phyloP scores from a whole-genome alignment of 2,888 invertebrate genomes.

The Osmoderma eremita region DNA sequence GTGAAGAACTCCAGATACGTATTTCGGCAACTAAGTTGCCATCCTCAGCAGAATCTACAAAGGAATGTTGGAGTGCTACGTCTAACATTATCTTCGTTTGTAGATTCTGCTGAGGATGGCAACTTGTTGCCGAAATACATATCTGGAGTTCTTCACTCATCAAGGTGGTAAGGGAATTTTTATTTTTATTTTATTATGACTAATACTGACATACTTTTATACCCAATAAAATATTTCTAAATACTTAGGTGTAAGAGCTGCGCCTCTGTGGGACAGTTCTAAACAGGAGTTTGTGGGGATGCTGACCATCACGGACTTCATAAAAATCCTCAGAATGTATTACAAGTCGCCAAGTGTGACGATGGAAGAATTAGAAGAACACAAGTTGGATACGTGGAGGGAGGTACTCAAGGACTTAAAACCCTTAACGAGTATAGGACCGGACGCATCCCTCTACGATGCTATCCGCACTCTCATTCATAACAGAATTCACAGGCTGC shows the following conservation, averaged over 20 bases:
- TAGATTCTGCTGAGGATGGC: too few relatives aligned
- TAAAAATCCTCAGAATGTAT: slow-evolving; percentile 97
- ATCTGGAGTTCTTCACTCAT: too few relatives aligned
- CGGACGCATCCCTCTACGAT: slow-evolving; percentile 92
- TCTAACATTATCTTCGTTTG: too few relatives aligned
- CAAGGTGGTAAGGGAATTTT: too few relatives aligned
- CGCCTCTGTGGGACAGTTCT: slow-evolving; percentile 96
- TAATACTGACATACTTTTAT: slow-evolving; percentile 44
- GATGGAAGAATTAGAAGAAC: slow-evolving; percentile 97
- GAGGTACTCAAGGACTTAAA: slow-evolving; percentile 87
- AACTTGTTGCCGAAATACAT: too few relatives aligned
- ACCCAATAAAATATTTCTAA: slow-evolving; percentile 25
- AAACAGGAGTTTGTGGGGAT: slow-evolving; percentile 96
- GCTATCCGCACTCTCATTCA: slow-evolving; percentile 93
- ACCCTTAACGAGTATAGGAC: slow-evolving; percentile 90
- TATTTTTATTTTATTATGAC: too few relatives aligned
- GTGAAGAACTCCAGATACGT: too few relatives aligned
- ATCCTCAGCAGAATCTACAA: too few relatives aligned
- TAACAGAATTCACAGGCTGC: slow-evolving; percentile 95
- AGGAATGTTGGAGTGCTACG: too few relatives aligned
- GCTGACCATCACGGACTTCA: slow-evolving; percentile 99
- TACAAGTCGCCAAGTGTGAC: slow-evolving; percentile 92
- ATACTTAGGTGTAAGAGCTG: slow-evolving; percentile 88
- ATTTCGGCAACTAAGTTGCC: too few relatives aligned
- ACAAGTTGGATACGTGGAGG: slow-evolving; percentile 96